A percentile compares a stretch with the other conserved stretches of the same genome.
Conservation (phyloP, 1,140 invertebrate genomes). For the Pseudobourletiella spinata region DNA sequence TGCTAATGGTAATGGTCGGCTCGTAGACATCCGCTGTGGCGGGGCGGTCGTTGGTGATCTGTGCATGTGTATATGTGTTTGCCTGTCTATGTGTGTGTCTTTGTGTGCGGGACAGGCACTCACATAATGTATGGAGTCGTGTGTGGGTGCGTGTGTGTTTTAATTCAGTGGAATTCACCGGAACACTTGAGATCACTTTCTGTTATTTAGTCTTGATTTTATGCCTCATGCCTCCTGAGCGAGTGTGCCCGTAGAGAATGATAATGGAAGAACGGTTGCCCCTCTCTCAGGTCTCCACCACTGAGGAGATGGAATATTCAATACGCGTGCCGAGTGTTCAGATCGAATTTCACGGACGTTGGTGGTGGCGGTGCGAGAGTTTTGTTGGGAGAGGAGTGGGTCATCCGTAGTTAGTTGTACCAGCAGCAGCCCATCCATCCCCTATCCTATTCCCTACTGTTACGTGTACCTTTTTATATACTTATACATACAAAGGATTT, state of each 20-base stretch:
- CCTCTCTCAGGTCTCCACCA: neutral
- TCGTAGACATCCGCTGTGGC: too few relatives aligned
- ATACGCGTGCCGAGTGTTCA: constrained; percentile 6
- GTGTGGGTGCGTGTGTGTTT: neutral
- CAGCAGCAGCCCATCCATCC: neutral
- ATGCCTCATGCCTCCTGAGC: neutral
- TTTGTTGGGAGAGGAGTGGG: neutral
- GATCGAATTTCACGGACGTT: constrained; percentile 16
- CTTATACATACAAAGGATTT: too few relatives aligned
- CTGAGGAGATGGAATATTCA: neutral
- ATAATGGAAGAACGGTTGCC: neutral
- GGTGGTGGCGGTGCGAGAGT: neutral
- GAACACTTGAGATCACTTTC: neutral
- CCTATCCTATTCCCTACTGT: neutral
- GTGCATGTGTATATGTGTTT: too few relatives aligned
- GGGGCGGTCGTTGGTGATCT: too few relatives aligned
- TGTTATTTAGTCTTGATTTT: neutral
- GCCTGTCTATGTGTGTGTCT: too few relatives aligned
- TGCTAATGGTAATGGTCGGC: too few relatives aligned
- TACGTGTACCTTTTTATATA: too few relatives aligned
- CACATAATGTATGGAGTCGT: too few relatives aligned
- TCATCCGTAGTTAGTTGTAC: too few relatives aligned
- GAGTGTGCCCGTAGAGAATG: neutral
- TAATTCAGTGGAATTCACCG: neutral
- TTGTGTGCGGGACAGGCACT: too few relatives aligned